Evolutionary conservation across 1,140 invertebrate genomes (phyloP).

Genomic region (Drosophila sp.): DNA sequence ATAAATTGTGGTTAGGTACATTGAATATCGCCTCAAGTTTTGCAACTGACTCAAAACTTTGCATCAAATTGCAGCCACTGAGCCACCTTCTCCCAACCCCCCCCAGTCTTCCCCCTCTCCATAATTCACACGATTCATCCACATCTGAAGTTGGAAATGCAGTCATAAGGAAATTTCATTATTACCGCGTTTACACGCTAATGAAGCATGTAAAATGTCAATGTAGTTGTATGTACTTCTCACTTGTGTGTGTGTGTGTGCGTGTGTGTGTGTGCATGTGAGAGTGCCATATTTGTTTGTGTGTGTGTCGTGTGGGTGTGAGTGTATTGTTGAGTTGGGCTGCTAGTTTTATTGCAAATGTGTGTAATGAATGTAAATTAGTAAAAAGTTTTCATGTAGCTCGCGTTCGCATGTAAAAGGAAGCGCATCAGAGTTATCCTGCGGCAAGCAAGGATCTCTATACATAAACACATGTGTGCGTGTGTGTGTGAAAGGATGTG

Average conservation of each 20-base stretch:
- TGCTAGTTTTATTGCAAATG: slow-evolving; percentile 82
- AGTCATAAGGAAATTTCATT: slow-evolving; percentile 83
- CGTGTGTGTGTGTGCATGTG: background rate
- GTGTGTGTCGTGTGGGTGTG: slow-evolving; percentile 27
- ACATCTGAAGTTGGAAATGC: slow-evolving; percentile 61
- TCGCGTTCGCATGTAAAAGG: slow-evolving; percentile 33
- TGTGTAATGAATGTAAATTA: slow-evolving; percentile 83
- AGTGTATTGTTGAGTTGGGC: slow-evolving; percentile 49
- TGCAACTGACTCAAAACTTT: slow-evolving; percentile 63
- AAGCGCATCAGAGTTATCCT: slow-evolving; percentile 60
- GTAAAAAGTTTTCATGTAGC: slow-evolving; percentile 75
- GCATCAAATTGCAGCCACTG: slow-evolving; percentile 67
- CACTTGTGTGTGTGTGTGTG: background rate
- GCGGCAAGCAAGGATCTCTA: slow-evolving; percentile 68
- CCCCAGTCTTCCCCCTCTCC: background rate
- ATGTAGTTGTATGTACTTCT: slow-evolving; percentile 61
- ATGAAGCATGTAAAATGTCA: slow-evolving; percentile 83
- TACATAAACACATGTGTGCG: slow-evolving; percentile 19
- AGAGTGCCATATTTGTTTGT: too few relatives aligned
- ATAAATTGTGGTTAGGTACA: slow-evolving; percentile 67
- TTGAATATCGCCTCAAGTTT: slow-evolving; percentile 65
- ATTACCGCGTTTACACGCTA: slow-evolving; percentile 82
- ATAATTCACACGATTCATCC: background rate
- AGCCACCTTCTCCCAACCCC: too few relatives aligned
- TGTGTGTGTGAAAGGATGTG: slow-evolving; percentile 55